Percentiles rank a stretch among this genome's conserved stretches.
Conservation (phyloP, 2,797 vertebrate genomes). For the Ataeniobius toweri region DNA sequence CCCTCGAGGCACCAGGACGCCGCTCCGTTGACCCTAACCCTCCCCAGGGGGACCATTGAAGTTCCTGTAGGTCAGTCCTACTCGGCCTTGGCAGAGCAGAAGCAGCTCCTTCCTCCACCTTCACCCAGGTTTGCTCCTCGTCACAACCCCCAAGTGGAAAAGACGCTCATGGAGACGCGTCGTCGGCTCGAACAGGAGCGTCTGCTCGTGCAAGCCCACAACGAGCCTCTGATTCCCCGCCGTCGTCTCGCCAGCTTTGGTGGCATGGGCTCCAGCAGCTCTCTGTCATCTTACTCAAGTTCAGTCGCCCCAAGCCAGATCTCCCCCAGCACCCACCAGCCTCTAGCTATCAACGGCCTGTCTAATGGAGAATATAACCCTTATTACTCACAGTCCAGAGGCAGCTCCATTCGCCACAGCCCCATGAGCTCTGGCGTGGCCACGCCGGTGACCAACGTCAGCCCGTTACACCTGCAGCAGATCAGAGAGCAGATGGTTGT, state of each 20-base stretch:
- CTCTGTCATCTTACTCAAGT: slow-evolving; percentile 89
- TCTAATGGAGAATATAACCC: slow-evolving; percentile 84
- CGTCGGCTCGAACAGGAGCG: slow-evolving; percentile 93
- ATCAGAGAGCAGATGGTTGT: slow-evolving; percentile 98
- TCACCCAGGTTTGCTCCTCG: slow-evolving; percentile 84
- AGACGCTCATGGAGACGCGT: slow-evolving; percentile 98
- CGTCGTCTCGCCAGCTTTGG: slow-evolving; percentile 94
- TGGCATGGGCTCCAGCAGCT: slow-evolving; percentile 91
- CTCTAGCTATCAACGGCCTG: slow-evolving; percentile 85
- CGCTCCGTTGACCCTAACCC: slow-evolving; percentile 58
- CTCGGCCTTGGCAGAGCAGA: slow-evolving; percentile 79
- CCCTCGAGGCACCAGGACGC: slow-evolving; percentile 59
- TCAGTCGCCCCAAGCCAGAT: slow-evolving; percentile 82
- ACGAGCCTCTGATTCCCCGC: slow-evolving; percentile 82
- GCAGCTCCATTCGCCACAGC: slow-evolving; percentile 95
- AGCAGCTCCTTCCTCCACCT: slow-evolving; percentile 84
- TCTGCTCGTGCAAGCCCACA: slow-evolving; percentile 84
- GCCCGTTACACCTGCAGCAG: slow-evolving; percentile 93
- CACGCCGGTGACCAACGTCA: slow-evolving; percentile 93
- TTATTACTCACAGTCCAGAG: slow-evolving; percentile 87
- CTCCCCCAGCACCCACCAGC: slow-evolving; percentile 75
- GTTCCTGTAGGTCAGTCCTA: slow-evolving; percentile 69
- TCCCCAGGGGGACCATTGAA: slow-evolving; percentile 68
- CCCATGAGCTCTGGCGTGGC: slow-evolving; percentile 94
- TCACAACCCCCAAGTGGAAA: slow-evolving; percentile 94